Evolutionary conservation across 2,113 vertebrate species (phyloP).

Genomic region (Rynchops niger): DNA sequence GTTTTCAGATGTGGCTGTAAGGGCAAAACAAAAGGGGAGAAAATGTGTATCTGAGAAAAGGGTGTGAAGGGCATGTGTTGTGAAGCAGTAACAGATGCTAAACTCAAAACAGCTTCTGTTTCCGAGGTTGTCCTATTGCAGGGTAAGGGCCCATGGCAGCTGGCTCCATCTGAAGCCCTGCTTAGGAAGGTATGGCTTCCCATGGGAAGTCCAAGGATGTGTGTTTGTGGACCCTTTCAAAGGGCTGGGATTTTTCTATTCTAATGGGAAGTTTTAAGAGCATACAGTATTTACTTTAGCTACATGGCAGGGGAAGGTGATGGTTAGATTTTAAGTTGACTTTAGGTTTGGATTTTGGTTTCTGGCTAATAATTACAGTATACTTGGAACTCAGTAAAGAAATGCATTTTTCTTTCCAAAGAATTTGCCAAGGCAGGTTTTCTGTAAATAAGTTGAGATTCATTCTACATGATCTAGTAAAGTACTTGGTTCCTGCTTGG

Average conservation of each 20-base stretch:
- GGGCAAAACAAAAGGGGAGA: background rate
- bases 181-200: background rate
- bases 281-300: background rate
- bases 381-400: background rate
- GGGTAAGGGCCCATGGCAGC: background rate
- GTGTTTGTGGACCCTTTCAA: background rate
- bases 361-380: background rate
- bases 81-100: background rate
- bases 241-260: rapidly evolving
- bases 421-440: background rate
- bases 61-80: background rate
- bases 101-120: background rate
- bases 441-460: background rate
- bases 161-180: background rate
- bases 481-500: background rate
- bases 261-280: background rate
- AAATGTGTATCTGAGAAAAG: background rate
- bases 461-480: background rate
- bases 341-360: background rate
- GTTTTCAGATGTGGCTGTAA: constrained; percentile 14
- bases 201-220: background rate
- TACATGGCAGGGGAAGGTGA: background rate
- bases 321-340: background rate
- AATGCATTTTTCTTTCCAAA: background rate
- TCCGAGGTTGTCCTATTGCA: background rate